Evolutionary conservation across 2,888 invertebrate genomes (phyloP).

Genomic region (Sinohyriopsis cumingii): DNA sequence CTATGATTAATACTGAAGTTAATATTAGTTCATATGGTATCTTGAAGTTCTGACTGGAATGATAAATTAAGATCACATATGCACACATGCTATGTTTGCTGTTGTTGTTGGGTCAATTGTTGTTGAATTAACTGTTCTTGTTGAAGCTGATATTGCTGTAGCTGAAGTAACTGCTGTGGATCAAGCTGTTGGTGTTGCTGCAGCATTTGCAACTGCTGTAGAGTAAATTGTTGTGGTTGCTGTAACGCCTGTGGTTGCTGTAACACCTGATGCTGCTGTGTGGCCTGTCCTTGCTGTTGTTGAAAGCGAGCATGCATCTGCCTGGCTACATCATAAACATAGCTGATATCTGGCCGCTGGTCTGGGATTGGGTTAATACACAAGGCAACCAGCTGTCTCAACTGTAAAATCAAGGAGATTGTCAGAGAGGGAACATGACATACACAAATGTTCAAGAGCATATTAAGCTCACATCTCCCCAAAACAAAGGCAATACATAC

Average conservation of each 20-base stretch:
- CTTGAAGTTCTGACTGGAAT: too few species aligned
- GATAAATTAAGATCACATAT: too few species aligned
- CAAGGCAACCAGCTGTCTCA: slow-evolving; percentile 73
- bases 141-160: slow-evolving; percentile 29
- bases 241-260: slow-evolving; percentile 26
- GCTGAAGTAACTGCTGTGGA: slow-evolving; percentile 35
- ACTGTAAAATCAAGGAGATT: slow-evolving; percentile 64
- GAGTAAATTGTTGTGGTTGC: slow-evolving; percentile 18
- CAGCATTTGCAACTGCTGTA: slow-evolving; percentile 15
- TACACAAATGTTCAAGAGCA: too few species aligned
- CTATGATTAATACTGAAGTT: too few species aligned
- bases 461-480: too few species aligned
- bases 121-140: slow-evolving; percentile 26
- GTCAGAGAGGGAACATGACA: neutral
- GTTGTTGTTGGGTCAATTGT: slow-evolving; percentile 38
- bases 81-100: slow-evolving; percentile 10
- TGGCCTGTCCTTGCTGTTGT: slow-evolving; percentile 26
- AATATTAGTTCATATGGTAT: too few species aligned
- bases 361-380: slow-evolving; percentile 75
- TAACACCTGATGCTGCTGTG: slow-evolving; percentile 27
- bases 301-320: slow-evolving; percentile 67
- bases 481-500: too few species aligned
- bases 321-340: slow-evolving; percentile 73
- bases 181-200: slow-evolving; percentile 27
- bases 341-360: slow-evolving; percentile 74